Base-by-base conservation (phyloP, 2,888 invertebrate genomes). In the Drosophila merina region DNA sequence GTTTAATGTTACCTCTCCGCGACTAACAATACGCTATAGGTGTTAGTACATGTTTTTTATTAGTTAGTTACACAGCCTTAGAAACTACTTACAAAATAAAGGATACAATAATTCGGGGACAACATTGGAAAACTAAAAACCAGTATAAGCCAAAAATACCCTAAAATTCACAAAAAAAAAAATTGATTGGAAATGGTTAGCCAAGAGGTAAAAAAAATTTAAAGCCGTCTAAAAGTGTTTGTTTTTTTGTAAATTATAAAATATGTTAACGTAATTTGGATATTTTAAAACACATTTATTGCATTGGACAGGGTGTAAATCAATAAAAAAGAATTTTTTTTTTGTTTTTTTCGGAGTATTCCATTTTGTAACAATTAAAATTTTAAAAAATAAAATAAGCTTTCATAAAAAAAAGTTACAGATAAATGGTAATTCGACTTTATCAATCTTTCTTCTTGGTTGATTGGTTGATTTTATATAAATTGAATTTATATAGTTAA, bases 41-140 rank as follows among this genome's bases (percentile, higher is more conserved):
- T 57, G 57, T 67, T 52, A 36, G 40, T 57, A 68, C 52, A 67
- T 68, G 30, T 42, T 50, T 36, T 55, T 40, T 57, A 10, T 84
- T 78, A 71, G 77, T 85, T 79, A 79, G 84, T 82, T 79, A 86
- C 85, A 86, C 85, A 86, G 85, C 85, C 85, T 86, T 88, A 86
- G 86, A 88, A 78, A 78, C 85, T 85, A 85, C 86, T 76, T 87
- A 82, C 58, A 8, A 66, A 52, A 56, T 83, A 79, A 77, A 74
- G 76, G 59, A 73, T 66, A 62, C 59, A 72, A 57, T 57, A 66
- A 60, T 54, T 67, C 56, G 74, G 66, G 59, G 72, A 73, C 69
- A 80, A 72, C 68, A 64, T 42, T 33, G 47, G 47, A 59, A 59
- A 63, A 75, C 20, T 20, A 42, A 67, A 57, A 66, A 12, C 56